Evolutionary conservation across 2,888 invertebrate genomes (phyloP).

Genomic region (Eupithecia tripunctaria): DNA sequence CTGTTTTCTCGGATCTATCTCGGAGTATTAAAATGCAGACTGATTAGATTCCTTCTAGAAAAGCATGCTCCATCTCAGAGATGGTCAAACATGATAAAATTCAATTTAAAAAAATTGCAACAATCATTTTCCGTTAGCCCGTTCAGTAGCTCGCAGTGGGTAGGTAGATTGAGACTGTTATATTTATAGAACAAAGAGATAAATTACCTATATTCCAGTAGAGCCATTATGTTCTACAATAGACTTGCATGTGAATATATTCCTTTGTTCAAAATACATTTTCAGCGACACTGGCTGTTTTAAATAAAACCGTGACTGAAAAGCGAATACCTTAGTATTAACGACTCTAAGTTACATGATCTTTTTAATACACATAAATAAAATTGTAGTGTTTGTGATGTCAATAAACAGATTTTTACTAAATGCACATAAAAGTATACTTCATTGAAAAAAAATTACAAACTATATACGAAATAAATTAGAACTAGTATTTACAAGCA

Average conservation of each 20-base stretch:
- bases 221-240: slow-evolving; percentile 2
- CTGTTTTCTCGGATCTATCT: no score
- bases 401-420: no score
- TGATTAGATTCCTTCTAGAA: no score
- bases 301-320: slow-evolving; percentile 11
- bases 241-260: background rate
- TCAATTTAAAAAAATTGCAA: no score
- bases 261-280: slow-evolving; percentile 11
- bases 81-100: no score
- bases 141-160: background rate
- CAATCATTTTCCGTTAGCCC: background rate
- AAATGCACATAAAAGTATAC: no score
- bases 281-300: background rate
- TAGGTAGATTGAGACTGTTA: background rate
- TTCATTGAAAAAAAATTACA: no score
- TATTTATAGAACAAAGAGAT: background rate
- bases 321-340: slow-evolving; percentile 20
- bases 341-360: slow-evolving; percentile 2
- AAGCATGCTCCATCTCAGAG: no score
- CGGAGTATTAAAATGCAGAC: no score
- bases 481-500: no score
- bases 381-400: background rate
- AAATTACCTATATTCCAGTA: slow-evolving; percentile 1
- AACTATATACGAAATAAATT: no score
- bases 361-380: background rate